Evolutionary conservation across 2,888 invertebrate genomes (phyloP), one percentile per base, ranked within the genome.

Genomic region (Caenorhabditis doughertyi): DNA sequence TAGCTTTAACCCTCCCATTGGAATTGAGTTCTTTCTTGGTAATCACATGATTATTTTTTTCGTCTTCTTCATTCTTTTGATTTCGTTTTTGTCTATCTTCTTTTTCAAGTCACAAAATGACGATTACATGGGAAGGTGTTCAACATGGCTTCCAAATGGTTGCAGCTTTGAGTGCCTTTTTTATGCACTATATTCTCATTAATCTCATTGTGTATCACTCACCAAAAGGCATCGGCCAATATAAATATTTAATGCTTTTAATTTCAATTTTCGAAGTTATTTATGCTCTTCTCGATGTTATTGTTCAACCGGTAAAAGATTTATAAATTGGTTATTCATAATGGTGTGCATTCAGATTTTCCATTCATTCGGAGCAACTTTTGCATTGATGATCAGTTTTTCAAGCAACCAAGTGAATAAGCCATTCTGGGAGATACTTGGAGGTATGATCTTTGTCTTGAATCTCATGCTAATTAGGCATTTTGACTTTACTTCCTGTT

Each of bases 231-330:
- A 55, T 79, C 29, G 79, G 79, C 11, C 35, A 35, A 29, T 74
- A 74, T 25, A 74, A 74, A 16, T 65, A 47, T 18, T 25, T 74
- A 8, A 74, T 74, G 74, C 27, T 74, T 18, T 74, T 65, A 35
- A 65, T 65, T 16, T 65, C 74, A 0, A 29, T 74, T 29, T 74
- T 65, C 16, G 74, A 74, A 29, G 44, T 74, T 13, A n/a, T 65
- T 21, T 64, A 64, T 32, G 64, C 64, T 2, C 13, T 64, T 27
- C 21, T 64, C 21, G 64, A 47, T 47, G 0, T 47, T 18, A 21
- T 49, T 32, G 47, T 64, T 5, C 64, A 64, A 23, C 60, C 47
- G 49, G 60, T 60, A 27, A 7, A n/a, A n/a, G n/a, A 44, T 16
- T 3, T 27, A 13, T 4, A 47, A 18, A 47, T 35, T 35, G 18